Evolutionary conservation across 2,113 vertebrate species (phyloP).

Genomic region (Xerus inauris): DNA sequence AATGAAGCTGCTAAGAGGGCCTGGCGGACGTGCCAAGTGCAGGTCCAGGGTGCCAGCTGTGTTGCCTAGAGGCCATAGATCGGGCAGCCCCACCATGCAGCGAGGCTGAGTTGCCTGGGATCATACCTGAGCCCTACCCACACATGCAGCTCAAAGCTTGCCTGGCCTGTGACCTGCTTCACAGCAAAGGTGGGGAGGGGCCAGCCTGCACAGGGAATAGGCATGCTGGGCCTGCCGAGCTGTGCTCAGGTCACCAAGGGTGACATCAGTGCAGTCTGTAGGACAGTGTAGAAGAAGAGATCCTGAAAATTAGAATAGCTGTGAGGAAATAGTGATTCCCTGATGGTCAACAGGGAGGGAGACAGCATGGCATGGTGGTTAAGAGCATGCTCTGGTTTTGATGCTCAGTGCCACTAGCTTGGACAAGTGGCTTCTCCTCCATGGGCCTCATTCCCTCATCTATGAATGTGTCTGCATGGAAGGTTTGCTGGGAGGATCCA

Average conservation of each 20-base stretch:
- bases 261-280: neutral
- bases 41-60: neutral
- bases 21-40: neutral
- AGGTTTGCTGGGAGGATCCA: neutral
- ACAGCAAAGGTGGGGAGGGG: neutral
- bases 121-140: neutral
- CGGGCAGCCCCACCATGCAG: neutral
- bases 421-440: neutral
- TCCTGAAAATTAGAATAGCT: neutral
- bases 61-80: neutral
- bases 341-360: neutral
- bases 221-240: neutral
- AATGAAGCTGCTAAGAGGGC: conserved; percentile 30
- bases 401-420: neutral
- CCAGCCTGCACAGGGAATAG: neutral
- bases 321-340: too few species aligned
- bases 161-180: neutral
- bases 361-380: too few species aligned
- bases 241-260: neutral
- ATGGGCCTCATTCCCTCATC: neutral
- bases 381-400: neutral
- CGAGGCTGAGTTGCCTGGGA: neutral
- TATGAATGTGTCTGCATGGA: neutral
- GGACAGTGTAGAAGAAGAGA: neutral
- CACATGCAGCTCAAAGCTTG: conserved; percentile 4